A percentile compares a stretch with the other conserved stretches of the same genome.
phyloP scores from a whole-genome alignment of 2,888 invertebrate species.

The Himalopsyche japonica region DNA sequence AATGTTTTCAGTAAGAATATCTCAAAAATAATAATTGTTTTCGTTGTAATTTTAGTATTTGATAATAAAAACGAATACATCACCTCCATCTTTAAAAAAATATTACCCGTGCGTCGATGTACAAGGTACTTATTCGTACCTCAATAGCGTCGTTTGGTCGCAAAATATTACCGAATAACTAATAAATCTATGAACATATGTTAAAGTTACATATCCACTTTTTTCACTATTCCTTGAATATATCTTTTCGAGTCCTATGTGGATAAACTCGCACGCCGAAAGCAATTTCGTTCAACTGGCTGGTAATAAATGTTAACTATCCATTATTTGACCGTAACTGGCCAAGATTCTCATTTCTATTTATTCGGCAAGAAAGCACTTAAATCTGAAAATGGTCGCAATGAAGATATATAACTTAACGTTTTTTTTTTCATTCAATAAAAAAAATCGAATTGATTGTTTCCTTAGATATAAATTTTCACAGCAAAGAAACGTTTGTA shows the following conservation, averaged over 20 bases:
- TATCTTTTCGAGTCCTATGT: not conserved
- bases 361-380: constrained; percentile 7
- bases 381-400: constrained; percentile 6
- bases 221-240: not conserved
- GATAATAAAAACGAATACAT: too few relatives aligned
- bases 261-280: not conserved
- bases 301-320: constrained; percentile 29
- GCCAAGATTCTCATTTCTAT: not conserved
- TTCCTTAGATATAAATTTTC: not conserved
- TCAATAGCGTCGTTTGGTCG: not conserved
- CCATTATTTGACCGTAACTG: constrained; percentile 18
- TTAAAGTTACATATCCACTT: not conserved
- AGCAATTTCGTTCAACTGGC: not conserved
- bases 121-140: not conserved
- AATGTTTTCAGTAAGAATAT: too few relatives aligned
- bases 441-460: not conserved
- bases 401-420: not conserved
- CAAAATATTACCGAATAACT: too few relatives aligned
- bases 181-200: too few relatives aligned
- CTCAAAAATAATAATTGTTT: too few relatives aligned
- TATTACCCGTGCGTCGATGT: too few relatives aligned
- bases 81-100: too few relatives aligned
- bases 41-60: too few relatives aligned
- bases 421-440: not conserved
- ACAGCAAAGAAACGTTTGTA: not conserved